These are phyloP conservation scores for Rhinichthys klamathensis DNA, from an alignment of 2,113 vertebrate species.

Conservation along the genomic window DNA sequence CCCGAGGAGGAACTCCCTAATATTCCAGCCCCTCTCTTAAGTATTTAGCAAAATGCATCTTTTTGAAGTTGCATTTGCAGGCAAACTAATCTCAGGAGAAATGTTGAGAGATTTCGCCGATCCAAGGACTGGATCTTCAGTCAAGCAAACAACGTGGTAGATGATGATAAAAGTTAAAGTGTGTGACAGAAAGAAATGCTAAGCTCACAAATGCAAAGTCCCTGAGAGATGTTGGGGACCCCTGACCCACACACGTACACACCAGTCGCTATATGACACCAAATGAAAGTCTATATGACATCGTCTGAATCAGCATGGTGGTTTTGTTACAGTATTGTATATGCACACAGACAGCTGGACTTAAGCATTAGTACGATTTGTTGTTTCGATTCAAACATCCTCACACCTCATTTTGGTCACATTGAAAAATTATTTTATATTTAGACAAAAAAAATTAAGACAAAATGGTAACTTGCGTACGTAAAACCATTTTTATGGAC, in stretches of 20 bases:
- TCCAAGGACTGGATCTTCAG: neutral
- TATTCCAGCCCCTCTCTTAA: neutral
- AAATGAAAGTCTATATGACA: slow-evolving; percentile 31
- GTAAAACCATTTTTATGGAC: slow-evolving; percentile 46
- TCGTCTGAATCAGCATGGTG: slow-evolving; percentile 26
- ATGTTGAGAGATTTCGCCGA: neutral
- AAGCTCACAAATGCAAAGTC: slow-evolving; percentile 12
- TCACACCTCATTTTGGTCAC: slow-evolving; percentile 72
- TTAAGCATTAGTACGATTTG: slow-evolving; percentile 41
- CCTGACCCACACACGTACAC: slow-evolving; percentile 39
- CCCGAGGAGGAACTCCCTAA: neutral
- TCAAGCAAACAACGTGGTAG: slow-evolving; percentile 36
- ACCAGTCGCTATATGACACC: slow-evolving; percentile 45
- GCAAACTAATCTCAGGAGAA: neutral
- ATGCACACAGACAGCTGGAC: slow-evolving; percentile 50
- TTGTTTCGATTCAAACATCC: slow-evolving; percentile 41
- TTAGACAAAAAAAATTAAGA: slow-evolving; percentile 46
- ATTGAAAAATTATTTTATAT: slow-evolving; percentile 55
- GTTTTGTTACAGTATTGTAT: slow-evolving; percentile 37
- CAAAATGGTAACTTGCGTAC: slow-evolving; percentile 50
- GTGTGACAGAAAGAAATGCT: neutral
- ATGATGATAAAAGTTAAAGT: neutral
- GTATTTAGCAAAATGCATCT: neutral
- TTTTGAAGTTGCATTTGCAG: neutral
- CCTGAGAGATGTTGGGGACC: slow-evolving; percentile 62